A percentile compares a stretch with the other conserved stretches of the same genome.
Conservation (phyloP, 2,113 vertebrate genomes). For the Vanacampus margaritifer region DNA sequence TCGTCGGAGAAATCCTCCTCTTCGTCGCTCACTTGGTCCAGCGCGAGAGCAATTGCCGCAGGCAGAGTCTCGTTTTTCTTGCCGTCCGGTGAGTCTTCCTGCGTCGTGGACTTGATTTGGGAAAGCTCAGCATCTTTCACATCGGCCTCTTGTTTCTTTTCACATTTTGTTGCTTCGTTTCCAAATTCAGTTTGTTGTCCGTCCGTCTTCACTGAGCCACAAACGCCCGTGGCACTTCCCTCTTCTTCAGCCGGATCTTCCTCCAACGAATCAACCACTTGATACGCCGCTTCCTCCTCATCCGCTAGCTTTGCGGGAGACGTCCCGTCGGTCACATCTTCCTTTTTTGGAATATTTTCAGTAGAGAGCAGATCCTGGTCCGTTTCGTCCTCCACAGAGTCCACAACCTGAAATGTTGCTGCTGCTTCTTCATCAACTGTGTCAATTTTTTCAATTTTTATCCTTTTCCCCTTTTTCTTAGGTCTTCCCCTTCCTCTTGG, state of each 20-base stretch:
- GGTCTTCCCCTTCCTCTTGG: slow-evolving; percentile 26
- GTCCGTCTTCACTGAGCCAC: not conserved
- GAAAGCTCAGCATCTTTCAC: not conserved
- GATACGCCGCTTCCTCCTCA: slow-evolving; percentile 21
- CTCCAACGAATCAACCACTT: slow-evolving; percentile 45
- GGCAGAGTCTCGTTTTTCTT: not conserved
- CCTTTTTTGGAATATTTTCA: not conserved
- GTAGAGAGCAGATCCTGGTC: not conserved
- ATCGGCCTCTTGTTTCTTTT: not conserved
- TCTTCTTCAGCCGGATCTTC: slow-evolving; percentile 34
- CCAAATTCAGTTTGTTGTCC: not conserved
- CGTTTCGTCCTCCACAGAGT: slow-evolving; percentile 47
- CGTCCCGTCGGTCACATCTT: rapidly evolving
- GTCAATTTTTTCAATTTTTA: not conserved
- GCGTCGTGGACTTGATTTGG: not conserved
- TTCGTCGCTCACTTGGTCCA: slow-evolving; percentile 85
- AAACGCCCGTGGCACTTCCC: not conserved
- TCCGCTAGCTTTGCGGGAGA: not conserved
- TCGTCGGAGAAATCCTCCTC: slow-evolving; percentile 79
- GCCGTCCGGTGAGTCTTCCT: not conserved
- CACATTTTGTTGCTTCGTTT: not conserved
- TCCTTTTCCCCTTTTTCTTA: slow-evolving; percentile 16
- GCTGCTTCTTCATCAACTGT: slow-evolving; percentile 18
- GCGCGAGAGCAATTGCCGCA: slow-evolving; percentile 53
- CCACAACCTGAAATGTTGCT: slow-evolving; percentile 37